phyloP scores from a whole-genome alignment of 35 echinoderm and acorn worm species.

The Anneissia japonica region DNA sequence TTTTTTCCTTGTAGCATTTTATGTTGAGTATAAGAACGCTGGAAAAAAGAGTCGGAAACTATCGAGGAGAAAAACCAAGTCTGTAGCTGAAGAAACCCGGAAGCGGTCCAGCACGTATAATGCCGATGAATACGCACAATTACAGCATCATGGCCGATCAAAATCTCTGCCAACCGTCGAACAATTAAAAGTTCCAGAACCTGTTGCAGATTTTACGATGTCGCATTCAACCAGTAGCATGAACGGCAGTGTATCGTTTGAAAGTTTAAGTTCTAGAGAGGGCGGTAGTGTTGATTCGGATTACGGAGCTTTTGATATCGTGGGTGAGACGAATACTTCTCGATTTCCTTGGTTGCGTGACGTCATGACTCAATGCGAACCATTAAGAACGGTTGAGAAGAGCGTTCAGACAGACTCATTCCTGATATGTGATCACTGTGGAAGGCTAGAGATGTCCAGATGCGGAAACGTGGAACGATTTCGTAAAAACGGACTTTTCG shows the following conservation, averaged over 20 bases:
- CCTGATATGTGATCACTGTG: neutral
- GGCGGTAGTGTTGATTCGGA: neutral
- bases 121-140: neutral
- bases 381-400: neutral
- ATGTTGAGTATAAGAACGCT: neutral
- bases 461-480: neutral
- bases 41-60: neutral
- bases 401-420: neutral
- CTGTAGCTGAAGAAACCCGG: neutral
- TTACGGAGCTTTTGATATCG: neutral
- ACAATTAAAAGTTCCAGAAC: neutral
- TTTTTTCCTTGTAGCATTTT: neutral
- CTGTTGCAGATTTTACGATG: neutral
- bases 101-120: neutral
- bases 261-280: neutral
- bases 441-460: neutral
- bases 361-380: neutral
- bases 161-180: neutral
- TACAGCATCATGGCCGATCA: neutral
- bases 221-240: neutral
- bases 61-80: neutral
- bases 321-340: neutral
- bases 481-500: neutral
- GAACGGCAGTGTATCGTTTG: neutral
- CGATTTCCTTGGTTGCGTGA: neutral